Conservation (phyloP, 2,888 invertebrate genomes). For the Habroteleia sp. region DNA sequence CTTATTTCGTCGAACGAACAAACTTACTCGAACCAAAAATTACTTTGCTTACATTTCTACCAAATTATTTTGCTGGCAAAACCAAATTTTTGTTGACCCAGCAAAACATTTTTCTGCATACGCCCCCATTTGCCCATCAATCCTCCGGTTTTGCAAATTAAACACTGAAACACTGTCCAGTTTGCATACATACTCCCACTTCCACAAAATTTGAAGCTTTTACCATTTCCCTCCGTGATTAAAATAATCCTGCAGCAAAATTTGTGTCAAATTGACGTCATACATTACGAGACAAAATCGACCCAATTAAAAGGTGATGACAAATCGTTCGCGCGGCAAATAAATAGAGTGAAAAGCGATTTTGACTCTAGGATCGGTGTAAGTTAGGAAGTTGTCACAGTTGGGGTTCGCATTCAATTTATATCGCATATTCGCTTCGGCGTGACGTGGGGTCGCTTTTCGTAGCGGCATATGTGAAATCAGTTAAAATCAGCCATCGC, state of each 20-base stretch:
- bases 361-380: constrained; percentile 42
- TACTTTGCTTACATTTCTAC: too few species aligned
- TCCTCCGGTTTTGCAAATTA: too few species aligned
- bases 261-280: constrained; percentile 7
- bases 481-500: constrained; percentile 68
- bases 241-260: not conserved
- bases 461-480: constrained; percentile 71
- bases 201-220: too few species aligned
- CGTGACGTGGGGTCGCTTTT: constrained; percentile 63
- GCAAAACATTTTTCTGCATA: too few species aligned
- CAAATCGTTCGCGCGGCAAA: constrained; percentile 30
- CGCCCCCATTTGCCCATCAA: too few species aligned
- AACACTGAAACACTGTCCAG: too few species aligned
- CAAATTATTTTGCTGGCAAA: too few species aligned
- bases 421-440: constrained; percentile 54
- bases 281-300: constrained; percentile 7
- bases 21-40: too few species aligned
- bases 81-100: too few species aligned
- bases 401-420: constrained; percentile 63
- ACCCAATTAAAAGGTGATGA: constrained; percentile 37
- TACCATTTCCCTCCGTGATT: too few species aligned
- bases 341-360: constrained; percentile 56
- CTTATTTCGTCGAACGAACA: too few species aligned
- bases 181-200: too few species aligned
- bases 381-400: constrained; percentile 60